These are phyloP conservation scores for Lates japonicus DNA, from an alignment of 2,797 vertebrate species.

Conservation along the genomic window DNA sequence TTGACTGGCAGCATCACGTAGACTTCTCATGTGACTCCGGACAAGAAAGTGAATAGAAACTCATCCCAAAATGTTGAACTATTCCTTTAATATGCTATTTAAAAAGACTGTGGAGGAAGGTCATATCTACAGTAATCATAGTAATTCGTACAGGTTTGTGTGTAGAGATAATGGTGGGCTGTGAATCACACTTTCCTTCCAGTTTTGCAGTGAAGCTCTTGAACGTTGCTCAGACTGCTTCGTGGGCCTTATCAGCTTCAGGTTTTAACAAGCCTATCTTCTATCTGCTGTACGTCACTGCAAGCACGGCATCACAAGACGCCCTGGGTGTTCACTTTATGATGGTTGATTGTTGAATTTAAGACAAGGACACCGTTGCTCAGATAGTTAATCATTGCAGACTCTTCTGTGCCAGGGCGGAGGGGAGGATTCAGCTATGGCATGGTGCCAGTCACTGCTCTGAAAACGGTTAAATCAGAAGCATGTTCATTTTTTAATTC, in stretches of 20 bases:
- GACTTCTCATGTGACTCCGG: background rate
- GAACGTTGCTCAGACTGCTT: conserved; percentile 35
- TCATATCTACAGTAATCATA: background rate
- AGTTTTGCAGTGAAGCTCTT: conserved; percentile 15
- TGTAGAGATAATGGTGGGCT: background rate
- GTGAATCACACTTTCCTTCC: conserved; percentile 3
- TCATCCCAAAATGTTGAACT: background rate
- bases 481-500: background rate
- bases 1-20: background rate
- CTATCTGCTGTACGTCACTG: conserved; percentile 69
- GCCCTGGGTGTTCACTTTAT: conserved; percentile 62
- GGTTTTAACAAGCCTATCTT: conserved; percentile 52
- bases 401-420: background rate
- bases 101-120: background rate
- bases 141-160: background rate
- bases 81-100: background rate
- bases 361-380: conserved; percentile 37
- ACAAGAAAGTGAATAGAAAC: background rate
- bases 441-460: background rate
- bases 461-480: background rate
- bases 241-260: conserved; percentile 51
- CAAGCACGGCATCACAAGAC: conserved; percentile 51
- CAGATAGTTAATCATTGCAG: conserved; percentile 71
- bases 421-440: conserved; percentile 4
- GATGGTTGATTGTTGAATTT: conserved; percentile 35